A percentile compares a stretch with the other conserved stretches of the same genome.
Evolutionary conservation across 2,888 invertebrate genomes (phyloP).

Genomic region (Neoitamus cyanurus): DNA sequence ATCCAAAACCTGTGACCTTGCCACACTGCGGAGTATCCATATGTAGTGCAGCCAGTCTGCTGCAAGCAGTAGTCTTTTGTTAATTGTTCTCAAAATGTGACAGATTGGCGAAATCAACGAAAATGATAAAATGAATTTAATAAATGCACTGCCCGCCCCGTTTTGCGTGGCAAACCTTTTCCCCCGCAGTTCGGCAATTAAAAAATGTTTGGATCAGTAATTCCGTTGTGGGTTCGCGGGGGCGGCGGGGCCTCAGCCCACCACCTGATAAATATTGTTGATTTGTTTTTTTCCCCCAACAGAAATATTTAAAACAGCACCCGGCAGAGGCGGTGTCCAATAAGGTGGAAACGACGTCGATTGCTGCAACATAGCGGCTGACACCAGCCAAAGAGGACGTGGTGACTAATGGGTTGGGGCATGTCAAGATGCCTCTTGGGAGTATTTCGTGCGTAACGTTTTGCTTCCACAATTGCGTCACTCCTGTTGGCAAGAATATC

Average conservation of each 20-base stretch:
- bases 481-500: not conserved
- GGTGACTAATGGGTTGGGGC: not conserved
- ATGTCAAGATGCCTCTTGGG: not conserved
- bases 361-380: not conserved
- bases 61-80: not conserved
- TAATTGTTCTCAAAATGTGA: constrained; percentile 1
- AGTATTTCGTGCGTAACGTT: not conserved
- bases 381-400: not conserved
- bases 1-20: not conserved
- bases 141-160: not conserved
- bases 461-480: constrained; percentile 5
- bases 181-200: not conserved
- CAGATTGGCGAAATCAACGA: not conserved
- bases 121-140: constrained; percentile 26
- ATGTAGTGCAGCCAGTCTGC: not conserved
- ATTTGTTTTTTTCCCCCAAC: too few relatives aligned
- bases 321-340: not conserved
- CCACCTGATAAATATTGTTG: not conserved
- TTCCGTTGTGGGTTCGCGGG: not conserved
- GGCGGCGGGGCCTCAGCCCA: not conserved
- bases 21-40: not conserved
- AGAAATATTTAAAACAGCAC: not conserved
- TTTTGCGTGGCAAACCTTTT: not conserved
- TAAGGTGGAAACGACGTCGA: not conserved
- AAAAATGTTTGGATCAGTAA: not conserved